phyloP scores from a whole-genome alignment of 2,797 vertebrate species.

The Australoheros facetus region DNA sequence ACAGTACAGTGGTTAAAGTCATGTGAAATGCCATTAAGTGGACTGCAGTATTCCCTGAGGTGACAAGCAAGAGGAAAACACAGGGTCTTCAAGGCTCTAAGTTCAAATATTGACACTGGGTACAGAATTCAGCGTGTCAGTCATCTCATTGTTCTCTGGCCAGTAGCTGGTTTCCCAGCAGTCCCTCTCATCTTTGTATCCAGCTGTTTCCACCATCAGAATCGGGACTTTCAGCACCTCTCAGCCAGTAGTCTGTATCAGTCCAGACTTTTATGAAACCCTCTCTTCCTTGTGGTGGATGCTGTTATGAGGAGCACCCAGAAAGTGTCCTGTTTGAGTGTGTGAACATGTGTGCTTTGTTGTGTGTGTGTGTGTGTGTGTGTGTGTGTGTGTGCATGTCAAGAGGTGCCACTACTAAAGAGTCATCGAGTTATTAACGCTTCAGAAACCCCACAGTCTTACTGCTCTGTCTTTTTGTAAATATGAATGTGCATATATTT shows the following conservation, averaged over 20 bases:
- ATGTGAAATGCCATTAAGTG: constrained; percentile 53
- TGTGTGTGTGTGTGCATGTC: constrained; percentile 59
- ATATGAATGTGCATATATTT: constrained; percentile 61
- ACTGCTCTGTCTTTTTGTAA: constrained; percentile 65
- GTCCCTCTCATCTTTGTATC: constrained; percentile 72
- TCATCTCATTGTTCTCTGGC: constrained; percentile 69
- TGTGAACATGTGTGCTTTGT: constrained; percentile 17
- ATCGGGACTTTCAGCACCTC: constrained; percentile 72
- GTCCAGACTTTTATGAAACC: constrained; percentile 50
- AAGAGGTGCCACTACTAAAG: constrained; percentile 73
- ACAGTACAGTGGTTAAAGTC: constrained; percentile 32
- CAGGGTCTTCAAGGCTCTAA: constrained; percentile 17
- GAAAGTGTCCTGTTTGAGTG: constrained; percentile 71
- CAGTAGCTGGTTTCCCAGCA: constrained; percentile 72
- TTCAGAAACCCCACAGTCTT: constrained; percentile 53
- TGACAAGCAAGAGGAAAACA: constrained; percentile 34
- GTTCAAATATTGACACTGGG: constrained; percentile 15
- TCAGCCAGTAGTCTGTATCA: constrained; percentile 62
- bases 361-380: constrained; percentile 4
- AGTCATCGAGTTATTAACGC: constrained; percentile 51
- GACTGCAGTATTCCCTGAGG: constrained; percentile 45
- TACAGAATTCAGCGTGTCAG: constrained; percentile 19
- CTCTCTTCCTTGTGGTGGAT: constrained; percentile 61
- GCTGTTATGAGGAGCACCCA: constrained; percentile 71
- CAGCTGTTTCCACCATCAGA: constrained; percentile 81